Conservation (phyloP, 2,113 vertebrate genomes). For the Atlantisia rogersi region DNA sequence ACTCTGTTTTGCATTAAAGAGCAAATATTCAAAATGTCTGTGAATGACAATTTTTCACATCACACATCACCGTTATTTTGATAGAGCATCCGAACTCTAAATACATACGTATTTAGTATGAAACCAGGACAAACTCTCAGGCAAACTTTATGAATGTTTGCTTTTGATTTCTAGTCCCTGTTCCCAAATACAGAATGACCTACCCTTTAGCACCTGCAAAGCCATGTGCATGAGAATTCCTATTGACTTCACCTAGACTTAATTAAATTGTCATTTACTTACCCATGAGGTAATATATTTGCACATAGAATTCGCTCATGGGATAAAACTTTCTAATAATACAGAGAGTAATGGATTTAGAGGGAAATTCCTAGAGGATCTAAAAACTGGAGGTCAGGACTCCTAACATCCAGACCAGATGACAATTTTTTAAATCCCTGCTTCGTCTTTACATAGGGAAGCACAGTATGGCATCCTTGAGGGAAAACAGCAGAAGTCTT, state of each 20-base stretch:
- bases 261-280: conserved; percentile 7
- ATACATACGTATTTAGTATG: fast-evolving
- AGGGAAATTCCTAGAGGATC: background rate
- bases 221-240: background rate
- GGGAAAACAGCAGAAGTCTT: background rate
- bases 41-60: background rate
- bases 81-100: background rate
- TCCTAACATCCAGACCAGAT: background rate
- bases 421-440: background rate
- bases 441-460: background rate
- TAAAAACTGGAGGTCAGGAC: background rate
- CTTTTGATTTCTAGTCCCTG: background rate
- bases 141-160: background rate
- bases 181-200: background rate
- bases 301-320: background rate
- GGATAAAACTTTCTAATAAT: background rate
- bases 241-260: background rate
- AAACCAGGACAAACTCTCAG: background rate
- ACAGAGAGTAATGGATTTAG: background rate
- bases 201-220: background rate
- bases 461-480: background rate
- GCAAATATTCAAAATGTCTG: background rate
- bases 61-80: background rate
- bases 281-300: background rate
- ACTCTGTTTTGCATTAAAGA: background rate